These are phyloP conservation scores for Hyles vespertilio DNA, from an alignment of 1,140 invertebrate species.

Conservation along the genomic window DNA sequence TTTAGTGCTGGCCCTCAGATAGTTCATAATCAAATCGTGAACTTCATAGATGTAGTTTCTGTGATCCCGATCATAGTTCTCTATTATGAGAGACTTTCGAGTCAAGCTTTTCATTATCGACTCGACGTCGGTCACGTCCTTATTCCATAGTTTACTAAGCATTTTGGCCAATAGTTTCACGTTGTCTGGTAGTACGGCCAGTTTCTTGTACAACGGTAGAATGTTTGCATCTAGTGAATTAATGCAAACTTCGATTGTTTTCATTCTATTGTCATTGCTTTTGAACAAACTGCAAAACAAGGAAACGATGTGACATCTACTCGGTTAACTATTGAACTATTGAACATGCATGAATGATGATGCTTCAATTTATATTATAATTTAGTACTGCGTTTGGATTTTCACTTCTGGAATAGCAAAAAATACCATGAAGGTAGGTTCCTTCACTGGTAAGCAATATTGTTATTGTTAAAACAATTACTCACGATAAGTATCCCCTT, in stretches of 20 bases:
- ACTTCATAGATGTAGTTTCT: conserved; percentile 60
- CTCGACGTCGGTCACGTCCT: conserved; percentile 41
- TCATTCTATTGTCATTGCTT: conserved; percentile 31
- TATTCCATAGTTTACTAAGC: conserved; percentile 55
- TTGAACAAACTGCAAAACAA: conserved; percentile 8
- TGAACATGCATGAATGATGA: too few species aligned
- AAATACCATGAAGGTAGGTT: too few species aligned
- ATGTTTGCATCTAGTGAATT: conserved; percentile 50
- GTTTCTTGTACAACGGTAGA: conserved; percentile 52
- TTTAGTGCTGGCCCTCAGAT: conserved; percentile 36
- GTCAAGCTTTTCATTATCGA: conserved; percentile 51
- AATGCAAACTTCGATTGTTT: conserved; percentile 61
- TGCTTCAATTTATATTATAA: too few species aligned
- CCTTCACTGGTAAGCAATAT: too few species aligned
- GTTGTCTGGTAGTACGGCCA: conserved; percentile 56
- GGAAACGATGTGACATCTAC: background rate
- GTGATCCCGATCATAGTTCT: conserved; percentile 50
- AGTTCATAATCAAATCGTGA: conserved; percentile 64
- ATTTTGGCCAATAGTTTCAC: conserved; percentile 56
- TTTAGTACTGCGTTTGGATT: too few species aligned
- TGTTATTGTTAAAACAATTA: conserved; percentile 19
- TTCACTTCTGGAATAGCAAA: too few species aligned
- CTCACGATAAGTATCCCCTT: conserved; percentile 64
- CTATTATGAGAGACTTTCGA: conserved; percentile 54
- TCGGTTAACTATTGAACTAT: background rate